Conservation (phyloP, 2,888 invertebrate genomes). For the Palloptera scutellata region DNA sequence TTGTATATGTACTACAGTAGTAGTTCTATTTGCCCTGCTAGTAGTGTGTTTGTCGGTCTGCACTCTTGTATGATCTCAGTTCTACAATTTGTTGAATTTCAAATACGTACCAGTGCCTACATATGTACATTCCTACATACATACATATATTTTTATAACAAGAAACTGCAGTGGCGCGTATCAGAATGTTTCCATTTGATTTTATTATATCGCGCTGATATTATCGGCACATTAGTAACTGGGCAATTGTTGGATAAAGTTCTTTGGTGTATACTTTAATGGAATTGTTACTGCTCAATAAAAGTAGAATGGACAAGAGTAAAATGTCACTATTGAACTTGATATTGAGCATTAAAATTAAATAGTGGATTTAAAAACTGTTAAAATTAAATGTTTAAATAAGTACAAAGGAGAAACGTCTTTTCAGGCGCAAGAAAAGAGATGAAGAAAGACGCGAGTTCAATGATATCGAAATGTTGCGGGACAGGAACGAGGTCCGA, state of each 20-base stretch:
- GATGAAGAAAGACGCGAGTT: no score
- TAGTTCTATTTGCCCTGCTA: neutral
- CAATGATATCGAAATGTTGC: no score
- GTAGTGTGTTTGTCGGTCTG: neutral
- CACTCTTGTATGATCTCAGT: neutral
- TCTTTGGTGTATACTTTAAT: constrained; percentile 5
- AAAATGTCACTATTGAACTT: neutral
- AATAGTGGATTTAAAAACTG: no score
- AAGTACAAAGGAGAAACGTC: no score
- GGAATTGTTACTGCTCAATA: neutral
- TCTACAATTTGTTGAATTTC: neutral
- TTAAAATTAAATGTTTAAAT: no score
- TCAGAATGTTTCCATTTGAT: constrained; percentile 1
- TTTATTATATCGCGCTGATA: constrained; percentile 4
- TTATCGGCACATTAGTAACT: constrained; percentile 17
- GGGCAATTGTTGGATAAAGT: constrained; percentile 19
- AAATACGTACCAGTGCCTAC: neutral
- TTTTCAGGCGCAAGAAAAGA: no score
- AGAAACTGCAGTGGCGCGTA: neutral
- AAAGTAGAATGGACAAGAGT: neutral
- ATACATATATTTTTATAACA: neutral
- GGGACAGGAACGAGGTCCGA: no score
- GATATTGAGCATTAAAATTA: no score
- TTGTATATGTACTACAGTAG: constrained; percentile 13
- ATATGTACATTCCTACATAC: neutral